Evolutionary conservation across 2,888 invertebrate species (phyloP).

Genomic region (Physocephala rufipes): DNA sequence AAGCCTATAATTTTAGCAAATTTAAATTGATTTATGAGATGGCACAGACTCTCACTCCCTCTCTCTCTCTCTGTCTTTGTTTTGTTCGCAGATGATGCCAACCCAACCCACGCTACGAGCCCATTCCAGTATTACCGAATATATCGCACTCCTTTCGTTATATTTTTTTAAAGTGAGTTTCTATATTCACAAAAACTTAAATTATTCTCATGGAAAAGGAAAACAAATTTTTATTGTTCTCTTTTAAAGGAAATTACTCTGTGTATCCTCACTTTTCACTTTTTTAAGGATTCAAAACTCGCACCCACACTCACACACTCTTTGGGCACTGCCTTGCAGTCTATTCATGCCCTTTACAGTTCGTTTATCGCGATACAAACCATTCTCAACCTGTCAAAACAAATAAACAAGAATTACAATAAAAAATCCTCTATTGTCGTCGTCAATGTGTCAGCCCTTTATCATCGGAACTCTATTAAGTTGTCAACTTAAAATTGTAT

Average conservation of each 20-base stretch:
- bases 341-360: neutral
- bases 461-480: slow-evolving; percentile 34
- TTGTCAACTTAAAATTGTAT: slow-evolving; percentile 30
- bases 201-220: neutral
- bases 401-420: slow-evolving; percentile 43
- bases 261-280: slow-evolving; percentile 2
- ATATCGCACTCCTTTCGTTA: neutral
- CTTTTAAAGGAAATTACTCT: neutral
- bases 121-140: neutral
- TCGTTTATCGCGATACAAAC: neutral
- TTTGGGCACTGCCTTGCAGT: slow-evolving; percentile 1
- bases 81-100: neutral
- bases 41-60: no score
- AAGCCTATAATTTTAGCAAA: slow-evolving; percentile 58
- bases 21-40: slow-evolving; percentile 58
- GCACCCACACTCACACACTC: neutral
- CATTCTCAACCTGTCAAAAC: slow-evolving; percentile 48
- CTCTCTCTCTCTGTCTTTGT: neutral
- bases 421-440: slow-evolving; percentile 34
- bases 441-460: slow-evolving; percentile 21
- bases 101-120: neutral
- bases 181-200: no score
- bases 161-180: neutral
- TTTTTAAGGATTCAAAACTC: neutral
- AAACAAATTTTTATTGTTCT: neutral